A percentile compares a stretch with the other conserved stretches of the same genome.
These are phyloP conservation scores for Cynopterus sphinx DNA, from an alignment of 2,797 vertebrate species.

Conservation along the genomic window DNA sequence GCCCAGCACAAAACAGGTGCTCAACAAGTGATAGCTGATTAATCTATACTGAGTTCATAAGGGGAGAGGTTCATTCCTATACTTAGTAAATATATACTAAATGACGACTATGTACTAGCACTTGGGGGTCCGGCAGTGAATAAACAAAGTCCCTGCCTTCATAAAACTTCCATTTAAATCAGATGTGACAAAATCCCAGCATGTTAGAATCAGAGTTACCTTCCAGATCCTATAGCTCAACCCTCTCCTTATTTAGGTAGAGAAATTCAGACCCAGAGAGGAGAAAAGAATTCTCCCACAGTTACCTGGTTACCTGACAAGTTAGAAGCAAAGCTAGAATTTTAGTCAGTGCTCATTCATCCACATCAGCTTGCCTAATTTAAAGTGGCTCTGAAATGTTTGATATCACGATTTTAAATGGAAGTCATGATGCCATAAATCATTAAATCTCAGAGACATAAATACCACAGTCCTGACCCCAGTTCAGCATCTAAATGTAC, in stretches of 20 bases:
- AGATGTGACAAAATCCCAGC: background rate
- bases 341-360: background rate
- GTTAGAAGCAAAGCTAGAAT: background rate
- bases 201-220: background rate
- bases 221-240: background rate
- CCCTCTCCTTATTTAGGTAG: background rate
- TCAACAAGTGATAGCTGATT: background rate
- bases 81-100: background rate
- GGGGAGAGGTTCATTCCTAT: background rate
- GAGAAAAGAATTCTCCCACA: background rate
- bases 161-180: background rate
- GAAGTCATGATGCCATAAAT: background rate
- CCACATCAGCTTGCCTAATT: background rate
- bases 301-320: background rate
- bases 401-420: background rate
- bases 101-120: background rate
- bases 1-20: background rate
- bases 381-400: background rate
- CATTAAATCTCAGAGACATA: background rate
- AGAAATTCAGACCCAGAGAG: conserved; percentile 30
- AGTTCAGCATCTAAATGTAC: background rate
- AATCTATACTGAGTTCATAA: background rate
- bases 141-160: background rate
- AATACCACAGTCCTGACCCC: background rate
- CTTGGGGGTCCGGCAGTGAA: background rate